Evolutionary conservation across 2,113 vertebrate species (phyloP).

Genomic region (Pica pica): DNA sequence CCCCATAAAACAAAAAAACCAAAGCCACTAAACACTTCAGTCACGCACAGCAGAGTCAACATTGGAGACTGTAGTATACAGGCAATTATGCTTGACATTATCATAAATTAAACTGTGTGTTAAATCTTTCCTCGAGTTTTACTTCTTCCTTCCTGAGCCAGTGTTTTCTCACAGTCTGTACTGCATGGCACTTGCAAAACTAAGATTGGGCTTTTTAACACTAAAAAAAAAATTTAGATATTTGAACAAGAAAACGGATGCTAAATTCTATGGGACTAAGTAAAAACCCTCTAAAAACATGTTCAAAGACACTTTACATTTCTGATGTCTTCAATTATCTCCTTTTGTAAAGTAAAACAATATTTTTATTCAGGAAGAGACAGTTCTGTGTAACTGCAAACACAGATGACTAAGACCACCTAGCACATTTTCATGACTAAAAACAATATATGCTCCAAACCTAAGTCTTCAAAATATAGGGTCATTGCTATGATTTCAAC

Average conservation of each 20-base stretch:
- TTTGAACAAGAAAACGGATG: background rate
- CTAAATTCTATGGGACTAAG: background rate
- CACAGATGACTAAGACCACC: background rate
- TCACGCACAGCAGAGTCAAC: background rate
- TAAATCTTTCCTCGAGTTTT: conserved; percentile 26
- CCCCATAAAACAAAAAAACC: background rate
- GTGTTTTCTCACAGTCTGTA: background rate
- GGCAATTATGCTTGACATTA: background rate
- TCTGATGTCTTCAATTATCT: background rate
- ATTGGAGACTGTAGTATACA: background rate
- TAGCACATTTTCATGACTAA: background rate
- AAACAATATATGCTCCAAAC: background rate
- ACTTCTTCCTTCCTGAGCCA: conserved; percentile 7
- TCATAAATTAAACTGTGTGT: background rate
- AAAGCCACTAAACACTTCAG: background rate
- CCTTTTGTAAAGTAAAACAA: background rate
- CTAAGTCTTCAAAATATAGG: background rate
- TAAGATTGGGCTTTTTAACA: background rate
- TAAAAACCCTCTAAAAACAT: background rate
- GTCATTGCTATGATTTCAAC: background rate
- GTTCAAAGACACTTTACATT: background rate
- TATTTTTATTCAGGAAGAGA: background rate
- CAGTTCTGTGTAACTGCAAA: background rate
- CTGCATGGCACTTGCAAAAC: background rate
- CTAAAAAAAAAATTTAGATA: background rate